phyloP scores from a whole-genome alignment of 2,797 vertebrate species.

The Sciurus vulgaris region DNA sequence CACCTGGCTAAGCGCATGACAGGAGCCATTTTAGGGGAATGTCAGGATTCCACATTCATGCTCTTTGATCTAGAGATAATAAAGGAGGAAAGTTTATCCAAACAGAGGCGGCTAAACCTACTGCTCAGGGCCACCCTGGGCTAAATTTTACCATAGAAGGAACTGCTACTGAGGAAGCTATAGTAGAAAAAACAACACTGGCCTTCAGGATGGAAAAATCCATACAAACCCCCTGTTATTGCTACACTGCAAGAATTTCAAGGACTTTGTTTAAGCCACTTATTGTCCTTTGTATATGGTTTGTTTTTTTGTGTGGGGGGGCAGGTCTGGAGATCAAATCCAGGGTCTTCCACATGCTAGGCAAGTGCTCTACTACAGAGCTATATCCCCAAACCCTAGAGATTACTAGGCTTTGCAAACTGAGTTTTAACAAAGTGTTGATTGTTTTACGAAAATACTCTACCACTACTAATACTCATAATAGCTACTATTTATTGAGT shows the following conservation, averaged over 20 bases:
- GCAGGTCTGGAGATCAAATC: no score
- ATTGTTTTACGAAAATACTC: constrained; percentile 28
- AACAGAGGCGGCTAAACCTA: background rate
- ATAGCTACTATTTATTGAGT: background rate
- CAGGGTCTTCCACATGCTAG: no score
- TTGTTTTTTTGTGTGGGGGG: no score
- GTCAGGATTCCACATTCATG: constrained; percentile 34
- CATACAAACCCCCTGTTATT: background rate
- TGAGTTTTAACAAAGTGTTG: background rate
- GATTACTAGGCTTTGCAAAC: constrained; percentile 23
- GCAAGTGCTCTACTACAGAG: no score
- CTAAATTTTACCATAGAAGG: constrained; percentile 46
- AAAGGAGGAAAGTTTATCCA: constrained; percentile 48
- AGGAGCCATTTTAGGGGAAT: background rate
- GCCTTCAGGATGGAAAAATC: constrained; percentile 42
- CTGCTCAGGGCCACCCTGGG: background rate
- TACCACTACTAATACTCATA: background rate
- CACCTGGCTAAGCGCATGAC: background rate
- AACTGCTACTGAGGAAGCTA: constrained; percentile 55
- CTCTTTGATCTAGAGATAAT: constrained; percentile 58
- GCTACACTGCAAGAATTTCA: constrained; percentile 35
- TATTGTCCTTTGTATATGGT: background rate
- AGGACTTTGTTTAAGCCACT: constrained; percentile 19
- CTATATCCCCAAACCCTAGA: background rate
- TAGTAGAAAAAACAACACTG: constrained; percentile 27